Conservation (phyloP, 2,113 vertebrate species). For the Enhydra lutris region DNA sequence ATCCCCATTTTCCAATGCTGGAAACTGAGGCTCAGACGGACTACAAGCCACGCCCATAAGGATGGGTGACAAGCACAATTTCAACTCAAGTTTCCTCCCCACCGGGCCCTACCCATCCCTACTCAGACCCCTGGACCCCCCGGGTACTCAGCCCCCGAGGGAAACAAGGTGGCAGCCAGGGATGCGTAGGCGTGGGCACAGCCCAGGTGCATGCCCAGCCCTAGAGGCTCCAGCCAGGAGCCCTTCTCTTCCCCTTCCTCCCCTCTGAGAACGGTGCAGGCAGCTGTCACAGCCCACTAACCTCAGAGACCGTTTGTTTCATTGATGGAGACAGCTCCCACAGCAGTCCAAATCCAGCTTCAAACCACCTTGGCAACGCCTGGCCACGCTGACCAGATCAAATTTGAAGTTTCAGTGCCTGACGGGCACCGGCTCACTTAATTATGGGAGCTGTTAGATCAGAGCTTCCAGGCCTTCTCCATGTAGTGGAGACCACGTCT, state of each 20-base stretch:
- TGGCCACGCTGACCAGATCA: conserved; percentile 70
- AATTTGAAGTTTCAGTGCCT: conserved; percentile 73
- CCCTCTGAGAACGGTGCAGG: conserved; percentile 53
- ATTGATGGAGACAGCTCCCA: conserved; percentile 75
- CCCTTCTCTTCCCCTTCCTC: background rate
- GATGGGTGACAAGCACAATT: too few species aligned
- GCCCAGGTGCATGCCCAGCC: background rate
- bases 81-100: background rate
- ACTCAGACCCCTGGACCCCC: background rate
- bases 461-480: conserved; percentile 45
- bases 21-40: background rate
- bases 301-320: conserved; percentile 63
- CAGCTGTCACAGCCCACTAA: conserved; percentile 72
- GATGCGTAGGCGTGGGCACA: fast-evolving
- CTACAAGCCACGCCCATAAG: background rate
- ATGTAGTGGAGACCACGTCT: background rate
- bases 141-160: fast-evolving
- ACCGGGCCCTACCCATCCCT: background rate
- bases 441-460: conserved; percentile 55
- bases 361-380: conserved; percentile 66
- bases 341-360: conserved; percentile 73
- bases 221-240: background rate
- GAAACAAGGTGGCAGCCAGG: background rate
- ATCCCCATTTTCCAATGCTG: background rate
- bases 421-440: conserved; percentile 59